Evolutionary conservation across 2,888 invertebrate genomes (phyloP).

Genomic region (Phengaris alcon): DNA sequence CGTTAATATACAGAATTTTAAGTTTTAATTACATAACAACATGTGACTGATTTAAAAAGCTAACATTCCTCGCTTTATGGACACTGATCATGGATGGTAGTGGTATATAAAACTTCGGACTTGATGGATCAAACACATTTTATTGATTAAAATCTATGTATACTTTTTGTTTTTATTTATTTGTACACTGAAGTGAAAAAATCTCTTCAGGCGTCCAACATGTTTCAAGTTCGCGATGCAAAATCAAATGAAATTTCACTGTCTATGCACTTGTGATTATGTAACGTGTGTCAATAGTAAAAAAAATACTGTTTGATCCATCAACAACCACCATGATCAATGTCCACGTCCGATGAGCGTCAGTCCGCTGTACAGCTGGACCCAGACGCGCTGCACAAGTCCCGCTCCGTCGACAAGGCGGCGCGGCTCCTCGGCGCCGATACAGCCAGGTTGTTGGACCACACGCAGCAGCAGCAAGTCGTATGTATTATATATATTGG

Average conservation of each 20-base stretch:
- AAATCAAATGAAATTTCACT: too few relatives aligned
- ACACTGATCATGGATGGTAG: conserved; percentile 36
- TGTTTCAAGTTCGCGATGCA: too few relatives aligned
- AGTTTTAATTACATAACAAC: conserved; percentile 28
- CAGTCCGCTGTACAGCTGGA: conserved; percentile 59
- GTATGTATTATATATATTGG: conserved; percentile 53
- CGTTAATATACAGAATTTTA: background rate
- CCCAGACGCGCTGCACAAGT: conserved; percentile 64
- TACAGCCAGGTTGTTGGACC: conserved; percentile 58
- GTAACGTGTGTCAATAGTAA: too few relatives aligned
- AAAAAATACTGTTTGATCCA: background rate
- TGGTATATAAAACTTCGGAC: background rate
- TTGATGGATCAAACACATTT: background rate
- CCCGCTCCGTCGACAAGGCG: conserved; percentile 85
- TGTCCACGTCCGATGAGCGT: conserved; percentile 40
- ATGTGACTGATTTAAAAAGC: conserved; percentile 34
- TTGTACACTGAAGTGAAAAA: too few relatives aligned
- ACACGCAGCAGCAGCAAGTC: conserved; percentile 60
- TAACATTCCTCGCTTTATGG: conserved; percentile 37
- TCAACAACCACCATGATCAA: conserved; percentile 36
- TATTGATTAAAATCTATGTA: background rate
- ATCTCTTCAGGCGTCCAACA: too few relatives aligned
- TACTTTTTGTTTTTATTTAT: background rate
- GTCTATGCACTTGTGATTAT: too few relatives aligned
- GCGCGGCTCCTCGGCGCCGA: conserved; percentile 86